Conservation (phyloP, 2,797 vertebrate genomes). For the Sandelia bainsii region DNA sequence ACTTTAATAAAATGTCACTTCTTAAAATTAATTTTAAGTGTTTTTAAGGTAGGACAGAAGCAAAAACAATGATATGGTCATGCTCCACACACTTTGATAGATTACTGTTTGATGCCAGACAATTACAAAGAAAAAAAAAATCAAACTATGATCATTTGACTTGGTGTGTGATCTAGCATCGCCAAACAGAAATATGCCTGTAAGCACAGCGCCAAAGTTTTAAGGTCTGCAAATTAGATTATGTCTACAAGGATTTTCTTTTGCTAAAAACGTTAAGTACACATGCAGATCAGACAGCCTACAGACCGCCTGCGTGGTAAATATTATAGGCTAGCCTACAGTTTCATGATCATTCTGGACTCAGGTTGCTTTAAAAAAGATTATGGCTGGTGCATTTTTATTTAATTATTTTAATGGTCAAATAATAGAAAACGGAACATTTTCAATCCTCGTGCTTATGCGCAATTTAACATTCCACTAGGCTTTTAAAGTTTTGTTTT, state of each 20-base stretch:
- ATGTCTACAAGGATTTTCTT: not conserved
- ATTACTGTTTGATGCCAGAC: not conserved
- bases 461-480: not conserved
- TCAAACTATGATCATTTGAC: not conserved
- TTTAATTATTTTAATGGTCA: not conserved
- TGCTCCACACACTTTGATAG: not conserved
- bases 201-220: not conserved
- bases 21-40: not conserved
- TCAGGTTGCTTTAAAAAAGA: not conserved
- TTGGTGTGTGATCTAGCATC: not conserved
- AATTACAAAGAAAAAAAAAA: not conserved
- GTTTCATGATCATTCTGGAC: not conserved
- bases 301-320: no score
- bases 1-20: constrained; percentile 39
- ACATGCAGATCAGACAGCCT: not conserved
- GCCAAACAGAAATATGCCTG: no score
- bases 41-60: not conserved
- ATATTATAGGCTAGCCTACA: no score
- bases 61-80: no score
- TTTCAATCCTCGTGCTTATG: not conserved
- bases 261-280: not conserved
- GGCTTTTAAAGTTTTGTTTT: no score
- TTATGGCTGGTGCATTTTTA: not conserved
- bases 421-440: not conserved
- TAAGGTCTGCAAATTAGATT: not conserved